Evolutionary conservation across 2,888 invertebrate genomes (phyloP), one percentile per base, ranked within the genome.

Genomic region (Rhamphomyia laevipes): DNA sequence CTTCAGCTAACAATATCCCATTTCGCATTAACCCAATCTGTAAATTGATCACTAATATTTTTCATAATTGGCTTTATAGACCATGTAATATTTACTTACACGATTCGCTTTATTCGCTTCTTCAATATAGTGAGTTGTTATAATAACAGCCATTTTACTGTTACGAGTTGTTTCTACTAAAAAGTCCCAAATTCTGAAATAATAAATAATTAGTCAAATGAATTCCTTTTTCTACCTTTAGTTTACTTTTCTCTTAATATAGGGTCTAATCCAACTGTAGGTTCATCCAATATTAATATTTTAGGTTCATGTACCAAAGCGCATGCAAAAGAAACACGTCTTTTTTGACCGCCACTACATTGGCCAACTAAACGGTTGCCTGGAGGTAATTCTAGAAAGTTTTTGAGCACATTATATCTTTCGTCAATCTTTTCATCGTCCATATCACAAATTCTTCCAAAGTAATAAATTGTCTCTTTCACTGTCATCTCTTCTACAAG

Each of bases 71-170:
- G 6, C 6, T 21, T 21, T 21, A 21, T 21, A 38, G 12, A 37
- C 4, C 13, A 7, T 17, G 35, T 16, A 45, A 17, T 12, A 17
- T 16, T 6, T 31, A 61, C 72, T 73, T 72, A 89, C 89, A 70
- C 76, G 79, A 64, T 86, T 77, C 3, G 89, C 87, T 63, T 85
- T 82, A 61, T 81, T 81, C 4, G 92, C 86, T 72, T 94, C 94
- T 65, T 94, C 94, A 51, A 94, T 92, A 63, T 94, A 94, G 72
- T 94, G 94, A 13, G 94, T 94, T 1, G 94, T 94, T 50, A 94
- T 90, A 51, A 94, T 83, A 47, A 94, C 84, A 9, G 93, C 85
- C 51, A 82, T 80, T 31, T 83, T 80, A 42, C 78, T 75, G 57
- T 76, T 76, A 53, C 77, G 72, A 1, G 90, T 81, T 48, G 88